Base-by-base conservation (phyloP, 2,113 vertebrate genomes). In the Miniopterus natalensis region DNA sequence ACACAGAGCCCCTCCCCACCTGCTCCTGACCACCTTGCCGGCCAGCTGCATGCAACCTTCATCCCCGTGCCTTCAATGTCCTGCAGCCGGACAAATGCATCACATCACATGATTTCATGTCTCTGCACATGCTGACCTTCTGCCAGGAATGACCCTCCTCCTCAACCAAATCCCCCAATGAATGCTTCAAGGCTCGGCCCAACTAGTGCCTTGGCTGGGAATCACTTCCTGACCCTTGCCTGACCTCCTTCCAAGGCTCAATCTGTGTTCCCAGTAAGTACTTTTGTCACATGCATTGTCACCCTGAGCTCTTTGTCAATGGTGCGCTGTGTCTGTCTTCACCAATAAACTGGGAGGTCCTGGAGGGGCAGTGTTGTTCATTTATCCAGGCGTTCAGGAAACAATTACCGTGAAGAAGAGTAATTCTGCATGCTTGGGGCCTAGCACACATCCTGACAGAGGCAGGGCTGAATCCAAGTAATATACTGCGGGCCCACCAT, bases 61-160 rank as follows among this genome's bases (percentile, higher is more conserved):
- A 11, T 8, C 51, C 36, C 23, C 11, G 23, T 3, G 9, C 63
- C 57, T 7, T 47, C 7, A 27, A 15, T 42, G 70, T 42, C 17
- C 77, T 7, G 9, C 45, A 7, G 11, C 0, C 42, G 31, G 47
- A 57, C 51, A 51, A 61, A 70, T 0, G 25, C 36, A 3, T 5
- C 25, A 9, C 0, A 0, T 17, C 31, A 8, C 0, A 1, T 8
- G 0, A 15, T 8, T 2, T 8, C 25, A 14, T 7, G 40, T 31
- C 57, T 66, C 23, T 15, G 20, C 27, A 29, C 4, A 2, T 0
- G 29, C 5, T 2, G 11, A 29, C 5, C 42, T 11, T 45, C 36
- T 47, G 51, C 42, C n/a, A 47, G 18, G 21, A 57, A n/a, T 18
- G 11, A 23, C 10, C 45, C 79, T 51, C n/a, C 29, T 42, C 29